Base-by-base conservation (phyloP, 2,113 vertebrate species). In the Amphiprion percula region DNA sequence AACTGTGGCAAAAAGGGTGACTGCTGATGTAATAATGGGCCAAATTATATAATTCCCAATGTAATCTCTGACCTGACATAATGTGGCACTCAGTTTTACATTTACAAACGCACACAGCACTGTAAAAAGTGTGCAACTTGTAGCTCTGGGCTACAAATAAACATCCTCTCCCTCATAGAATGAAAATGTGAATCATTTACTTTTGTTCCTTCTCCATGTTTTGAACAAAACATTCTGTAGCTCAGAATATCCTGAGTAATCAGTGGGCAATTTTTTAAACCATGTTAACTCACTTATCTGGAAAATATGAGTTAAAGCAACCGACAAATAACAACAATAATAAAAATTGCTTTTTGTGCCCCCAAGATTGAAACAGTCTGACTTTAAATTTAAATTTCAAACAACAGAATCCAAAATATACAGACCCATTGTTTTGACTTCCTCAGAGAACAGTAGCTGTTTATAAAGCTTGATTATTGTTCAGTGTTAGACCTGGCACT, bases 121-220 rank as follows among this genome's bases (percentile, higher is more conserved):
- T 1, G 11, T n/a, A 55, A 62, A 49, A 33, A 66, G n/a, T n/a
- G 5, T 46, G 14, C 9, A 53, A 15, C 14, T 44, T 55, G 53
- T 55, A 26, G 53, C 62, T 59, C 12, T 4, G 7, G 75, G 24
- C 55, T 52, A 49, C 17, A 74, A 63, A 7, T 61, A 53, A 66
- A n/a, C 4, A 62, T 19, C n/a, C 2, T 8, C 3, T 55, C 39
- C 17, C 4, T 49, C 3, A 49, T 41, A 62, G 16, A 11, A 10
- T 56, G 17, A 78, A 46, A 60, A 71, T n/a, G 26, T 24, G 30
- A 77, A 87, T 74, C 70, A 92, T 90, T 92, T 64, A 88, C 77
- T 59, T 79, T 67, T 66, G 64, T 72, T 76, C 66, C 47, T 49
- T 62, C 44, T 49, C 24, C 15, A 4, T 68, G 56, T 75, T 60